Conservation (phyloP, 2,797 vertebrate species). For the Falco cherrug region DNA sequence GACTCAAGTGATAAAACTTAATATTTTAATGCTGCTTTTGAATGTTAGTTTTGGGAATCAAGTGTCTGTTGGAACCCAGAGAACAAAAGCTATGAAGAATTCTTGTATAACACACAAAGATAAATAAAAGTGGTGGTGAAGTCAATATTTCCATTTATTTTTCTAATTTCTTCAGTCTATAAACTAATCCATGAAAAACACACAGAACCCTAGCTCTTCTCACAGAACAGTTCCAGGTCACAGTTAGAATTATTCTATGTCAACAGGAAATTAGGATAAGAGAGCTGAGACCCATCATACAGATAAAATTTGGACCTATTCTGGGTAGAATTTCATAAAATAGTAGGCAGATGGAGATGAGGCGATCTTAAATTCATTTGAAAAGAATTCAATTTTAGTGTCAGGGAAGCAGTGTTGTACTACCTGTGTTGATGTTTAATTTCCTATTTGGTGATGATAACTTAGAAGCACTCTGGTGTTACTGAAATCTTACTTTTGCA, state of each 20-base stretch:
- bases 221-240: neutral
- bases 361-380: neutral
- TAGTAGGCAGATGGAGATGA: neutral
- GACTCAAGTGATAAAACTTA: neutral
- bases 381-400: neutral
- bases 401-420: neutral
- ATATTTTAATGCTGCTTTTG: neutral
- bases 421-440: neutral
- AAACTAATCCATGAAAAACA: neutral
- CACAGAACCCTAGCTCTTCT: neutral
- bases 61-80: neutral
- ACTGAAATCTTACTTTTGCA: neutral
- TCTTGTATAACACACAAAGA: neutral
- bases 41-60: neutral
- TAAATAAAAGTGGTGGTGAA: neutral
- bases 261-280: neutral
- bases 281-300: neutral
- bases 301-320: neutral
- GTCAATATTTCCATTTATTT: slow-evolving; percentile 18
- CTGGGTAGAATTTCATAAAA: neutral
- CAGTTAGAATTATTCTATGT: neutral
- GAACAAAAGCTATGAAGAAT: neutral
- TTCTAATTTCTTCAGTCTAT: neutral
- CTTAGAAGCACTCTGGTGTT: neutral
- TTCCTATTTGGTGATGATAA: neutral